Base-by-base conservation (phyloP, 1,140 invertebrate species). In the Samia ricini region DNA sequence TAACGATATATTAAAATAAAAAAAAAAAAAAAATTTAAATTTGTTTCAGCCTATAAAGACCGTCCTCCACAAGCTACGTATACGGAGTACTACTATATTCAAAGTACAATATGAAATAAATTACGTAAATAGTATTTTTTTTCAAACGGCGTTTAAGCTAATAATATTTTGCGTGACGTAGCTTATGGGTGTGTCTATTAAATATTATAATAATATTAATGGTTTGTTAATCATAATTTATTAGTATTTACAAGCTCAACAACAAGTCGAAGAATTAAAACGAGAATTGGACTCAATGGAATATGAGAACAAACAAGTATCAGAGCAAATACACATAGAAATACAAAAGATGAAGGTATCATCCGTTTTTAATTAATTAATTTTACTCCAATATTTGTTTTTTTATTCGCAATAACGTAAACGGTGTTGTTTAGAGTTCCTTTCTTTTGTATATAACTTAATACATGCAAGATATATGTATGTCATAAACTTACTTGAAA, bases 281-380 rank as follows among this genome's bases (percentile, higher is more conserved):
- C 83, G 93, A 20, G 93, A 94, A 57, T 83, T 95, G 2, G 93
- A 95, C 56, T 88, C 95, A 8, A 93, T 95, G 75, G 94, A 95
- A 71, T 92, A 93, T 82, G 95, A 95, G 66, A 95, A 95, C 66
- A 93, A 93, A 20, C 88, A 94, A 68, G 94, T 95, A 54, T 94
- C 94, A 55, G 94, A 95, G 75, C 95, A 95, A 81, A 94, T 95
- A 26, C 94, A 94, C 71, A 77, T 94, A 15, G 95, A 96, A 90
- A 95, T 95, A 51, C 93, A 94, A 68, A 91, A 93, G 63, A 94
- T 95, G 59, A 95, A 95, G 79, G 93, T 94, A 85, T 48, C 6
- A 52, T 54, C 26, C 5, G 29, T 29, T 8, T 15, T 42, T 42
- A n/a, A 42, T 8, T 15, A 42, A 15, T 42, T 42, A 4, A 42